Percentiles rank a stretch among this genome's conserved stretches.
Conservation (phyloP, 2,797 vertebrate genomes). For the Heterohyrax brucei region DNA sequence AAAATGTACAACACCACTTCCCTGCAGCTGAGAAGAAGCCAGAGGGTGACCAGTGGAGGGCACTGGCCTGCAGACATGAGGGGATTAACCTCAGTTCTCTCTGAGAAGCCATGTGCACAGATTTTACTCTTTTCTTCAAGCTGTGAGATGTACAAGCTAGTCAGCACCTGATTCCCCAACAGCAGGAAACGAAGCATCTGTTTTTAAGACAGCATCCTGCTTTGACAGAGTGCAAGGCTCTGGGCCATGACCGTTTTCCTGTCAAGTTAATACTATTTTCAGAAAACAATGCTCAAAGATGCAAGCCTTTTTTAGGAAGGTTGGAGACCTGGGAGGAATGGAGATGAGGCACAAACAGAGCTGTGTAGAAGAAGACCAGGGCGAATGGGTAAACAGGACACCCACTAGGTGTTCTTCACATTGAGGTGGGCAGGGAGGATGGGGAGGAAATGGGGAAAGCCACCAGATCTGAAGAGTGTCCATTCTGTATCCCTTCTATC, state of each 20-base stretch:
- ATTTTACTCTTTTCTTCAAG: constrained; percentile 9
- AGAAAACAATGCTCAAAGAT: constrained; percentile 30
- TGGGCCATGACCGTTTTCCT: neutral
- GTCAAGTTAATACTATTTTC: neutral
- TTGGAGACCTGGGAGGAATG: neutral
- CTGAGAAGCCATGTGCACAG: neutral
- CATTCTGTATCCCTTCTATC: neutral
- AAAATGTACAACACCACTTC: rapidly evolving
- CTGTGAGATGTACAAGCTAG: neutral
- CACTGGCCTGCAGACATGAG: neutral
- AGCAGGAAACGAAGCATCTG: constrained; percentile 76
- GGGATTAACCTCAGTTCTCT: neutral
- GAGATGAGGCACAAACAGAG: neutral
- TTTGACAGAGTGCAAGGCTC: neutral
- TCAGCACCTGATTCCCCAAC: constrained; percentile 62
- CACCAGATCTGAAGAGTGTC: neutral
- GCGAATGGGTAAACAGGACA: neutral
- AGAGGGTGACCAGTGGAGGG: neutral
- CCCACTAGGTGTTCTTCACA: rapidly evolving
- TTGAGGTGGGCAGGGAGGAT: rapidly evolving
- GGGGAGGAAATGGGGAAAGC: neutral
- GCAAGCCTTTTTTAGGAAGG: neutral
- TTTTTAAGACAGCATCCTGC: constrained; percentile 16
- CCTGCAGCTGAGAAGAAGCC: rapidly evolving
- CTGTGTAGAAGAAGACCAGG: neutral